phyloP scores from a whole-genome alignment of 1,140 invertebrate genomes.

The Drosophila sucinea region DNA sequence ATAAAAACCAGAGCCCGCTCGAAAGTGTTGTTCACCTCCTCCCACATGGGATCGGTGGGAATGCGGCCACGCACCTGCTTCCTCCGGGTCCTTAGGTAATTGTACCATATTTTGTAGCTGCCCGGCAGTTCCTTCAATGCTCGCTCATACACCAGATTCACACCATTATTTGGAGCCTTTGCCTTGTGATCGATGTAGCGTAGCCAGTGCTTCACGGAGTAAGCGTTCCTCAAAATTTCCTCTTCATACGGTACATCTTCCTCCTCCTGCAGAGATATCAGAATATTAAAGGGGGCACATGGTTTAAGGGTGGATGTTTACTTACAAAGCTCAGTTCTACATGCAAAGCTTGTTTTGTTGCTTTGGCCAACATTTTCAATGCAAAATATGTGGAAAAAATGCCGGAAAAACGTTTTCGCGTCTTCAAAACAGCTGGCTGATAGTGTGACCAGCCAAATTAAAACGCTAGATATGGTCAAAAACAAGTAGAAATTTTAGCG shows the following conservation, averaged over 20 bases:
- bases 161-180: slow-evolving; percentile 89
- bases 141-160: slow-evolving; percentile 97
- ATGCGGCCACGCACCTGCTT: slow-evolving; percentile 92
- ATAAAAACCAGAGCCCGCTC: slow-evolving; percentile 98
- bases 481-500: not conserved
- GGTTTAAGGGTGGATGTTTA: not conserved
- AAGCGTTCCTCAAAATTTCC: slow-evolving; percentile 98
- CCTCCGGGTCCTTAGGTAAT: slow-evolving; percentile 94
- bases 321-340: slow-evolving; percentile 66
- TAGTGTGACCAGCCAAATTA: slow-evolving; percentile 22
- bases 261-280: slow-evolving; percentile 87
- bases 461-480: not conserved
- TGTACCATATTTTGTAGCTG: slow-evolving; percentile 99
- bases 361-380: slow-evolving; percentile 53
- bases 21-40: slow-evolving; percentile 98
- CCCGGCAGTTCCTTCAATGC: slow-evolving; percentile 98
- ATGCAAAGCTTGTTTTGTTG: slow-evolving; percentile 29
- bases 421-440: slow-evolving; percentile 48
- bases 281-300: not conserved
- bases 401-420: slow-evolving; percentile 63
- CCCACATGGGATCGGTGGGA: slow-evolving; percentile 93
- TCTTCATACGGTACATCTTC: slow-evolving; percentile 99
- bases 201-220: slow-evolving; percentile 98
- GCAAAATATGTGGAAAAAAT: slow-evolving; percentile 38
- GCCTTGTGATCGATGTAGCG: slow-evolving; percentile 98